Evolutionary conservation across 2,888 invertebrate genomes (phyloP), one percentile per base, ranked within the genome.

Genomic region (Invenusta paracnida): DNA sequence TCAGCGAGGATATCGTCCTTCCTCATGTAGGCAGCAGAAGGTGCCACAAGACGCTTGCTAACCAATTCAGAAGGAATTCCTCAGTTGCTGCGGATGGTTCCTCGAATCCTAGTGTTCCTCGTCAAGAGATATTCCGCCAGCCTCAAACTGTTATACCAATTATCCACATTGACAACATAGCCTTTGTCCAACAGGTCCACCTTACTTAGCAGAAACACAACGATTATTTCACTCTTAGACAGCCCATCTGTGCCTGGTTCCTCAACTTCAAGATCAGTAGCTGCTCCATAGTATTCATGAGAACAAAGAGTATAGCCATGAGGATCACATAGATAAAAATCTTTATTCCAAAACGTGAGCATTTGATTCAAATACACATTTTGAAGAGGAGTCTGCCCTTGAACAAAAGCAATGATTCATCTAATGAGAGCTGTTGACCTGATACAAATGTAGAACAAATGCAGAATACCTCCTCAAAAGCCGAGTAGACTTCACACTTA

Each of bases 361-460:
- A n/a, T 30, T 82, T 27, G 82, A 82, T 82, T 82, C 31, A n/a
- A 30, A 82, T 82, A 27, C 5, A 82, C 82, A 82, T 82, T 82
- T 82, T 82, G 82, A 82, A 82, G 29, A 82, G 82, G 30, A 82
- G 31, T 82, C 82, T 82, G 82, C 82, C 82, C 82, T 28, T 82
- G 82, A 82, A 82, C 31, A 82, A 30, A 82, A 82, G 82, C 29
- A 82, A 30, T 29, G 82, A 82, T 82, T 82, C 82, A 30, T 82
- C 82, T 23, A 82, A 30, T 82, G 82, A 82, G 30, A 82, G 82
- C 82, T 82, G 82, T 30, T 82, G 29, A 29, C 27, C 82, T 30
- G 82, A 29, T 17, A 28, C 82, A 30, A 82, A 82, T 30, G 82
- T 82, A 13, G 82, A 82, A 82, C 82, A 82, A 82, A 82, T 82